Percentiles rank a stretch among this genome's conserved stretches.
Evolutionary conservation across 2,888 invertebrate genomes (phyloP).

Genomic region (Drosophila paramelanica): DNA sequence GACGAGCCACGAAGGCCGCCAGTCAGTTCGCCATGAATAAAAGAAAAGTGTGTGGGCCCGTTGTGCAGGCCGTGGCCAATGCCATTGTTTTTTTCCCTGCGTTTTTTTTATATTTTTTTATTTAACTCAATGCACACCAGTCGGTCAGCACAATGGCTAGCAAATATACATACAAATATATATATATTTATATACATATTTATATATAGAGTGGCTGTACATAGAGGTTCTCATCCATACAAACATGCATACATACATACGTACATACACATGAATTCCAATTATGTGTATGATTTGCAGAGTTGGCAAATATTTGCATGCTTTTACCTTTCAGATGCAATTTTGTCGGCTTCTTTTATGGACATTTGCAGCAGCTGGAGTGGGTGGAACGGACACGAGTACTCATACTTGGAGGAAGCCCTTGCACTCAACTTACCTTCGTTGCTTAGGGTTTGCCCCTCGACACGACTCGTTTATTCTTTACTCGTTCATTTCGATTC

Average conservation of each 20-base stretch:
- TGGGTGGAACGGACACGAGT: constrained; percentile 23
- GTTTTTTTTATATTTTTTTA: constrained; percentile 53
- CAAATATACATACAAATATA: background rate
- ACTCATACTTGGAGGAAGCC: constrained; percentile 6
- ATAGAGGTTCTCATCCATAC: background rate
- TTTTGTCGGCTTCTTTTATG: constrained; percentile 69
- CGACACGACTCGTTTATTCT: background rate
- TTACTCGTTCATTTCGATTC: background rate
- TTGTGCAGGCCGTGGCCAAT: constrained; percentile 44
- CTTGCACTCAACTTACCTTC: background rate
- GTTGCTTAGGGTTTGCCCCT: constrained; percentile 1
- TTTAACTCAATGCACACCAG: constrained; percentile 59
- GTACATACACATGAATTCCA: constrained; percentile 62
- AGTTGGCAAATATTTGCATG: constrained; percentile 72
- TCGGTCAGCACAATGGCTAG: constrained; percentile 61
- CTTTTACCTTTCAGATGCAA: constrained; percentile 71
- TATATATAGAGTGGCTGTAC: constrained; percentile 3
- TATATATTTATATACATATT: too few relatives aligned
- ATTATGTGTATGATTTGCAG: constrained; percentile 76
- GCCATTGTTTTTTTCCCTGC: constrained; percentile 65
- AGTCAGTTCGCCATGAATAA: constrained; percentile 35
- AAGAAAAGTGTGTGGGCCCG: constrained; percentile 40
- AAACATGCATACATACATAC: constrained; percentile 7
- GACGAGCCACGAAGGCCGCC: constrained; percentile 42
- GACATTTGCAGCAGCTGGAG: constrained; percentile 14